Conservation (phyloP, 2,113 vertebrate genomes). For the Aptenodytes patagonicus region DNA sequence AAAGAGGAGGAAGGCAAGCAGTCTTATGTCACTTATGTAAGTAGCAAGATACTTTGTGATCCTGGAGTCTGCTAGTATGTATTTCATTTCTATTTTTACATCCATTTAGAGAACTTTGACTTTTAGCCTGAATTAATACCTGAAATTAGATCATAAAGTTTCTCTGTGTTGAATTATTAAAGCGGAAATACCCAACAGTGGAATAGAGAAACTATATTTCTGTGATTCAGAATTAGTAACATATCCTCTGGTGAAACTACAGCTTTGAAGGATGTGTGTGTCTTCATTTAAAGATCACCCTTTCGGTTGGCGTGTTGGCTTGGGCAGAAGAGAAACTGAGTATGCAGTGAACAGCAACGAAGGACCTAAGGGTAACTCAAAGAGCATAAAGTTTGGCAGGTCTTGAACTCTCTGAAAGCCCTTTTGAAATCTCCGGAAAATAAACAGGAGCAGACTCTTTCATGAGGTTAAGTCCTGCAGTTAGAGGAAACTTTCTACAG, state of each 20-base stretch:
- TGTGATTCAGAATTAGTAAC: not conserved
- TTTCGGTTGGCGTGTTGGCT: not conserved
- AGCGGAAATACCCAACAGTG: not conserved
- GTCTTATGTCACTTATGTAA: constrained; percentile 9
- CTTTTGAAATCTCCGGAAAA: not conserved
- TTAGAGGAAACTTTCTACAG: not conserved
- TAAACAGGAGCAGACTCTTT: not conserved
- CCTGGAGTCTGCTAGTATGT: not conserved
- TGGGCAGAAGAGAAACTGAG: not conserved
- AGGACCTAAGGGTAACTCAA: not conserved
- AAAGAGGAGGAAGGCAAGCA: not conserved
- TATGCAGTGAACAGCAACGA: not conserved
- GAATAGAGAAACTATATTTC: not conserved
- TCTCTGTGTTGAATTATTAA: not conserved
- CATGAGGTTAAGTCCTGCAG: not conserved
- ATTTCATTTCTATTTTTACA: not conserved
- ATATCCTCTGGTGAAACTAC: not conserved
- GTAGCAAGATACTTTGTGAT: not conserved
- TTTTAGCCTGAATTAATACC: not conserved
- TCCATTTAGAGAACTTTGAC: not conserved
- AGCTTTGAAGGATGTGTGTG: not conserved
- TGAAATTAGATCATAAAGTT: not conserved
- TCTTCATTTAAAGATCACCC: not conserved
- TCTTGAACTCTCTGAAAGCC: not conserved
- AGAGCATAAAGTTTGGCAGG: not conserved